Base-by-base conservation (phyloP, 35 echinoderm and acorn worm genomes). In the Patiria miniata region DNA sequence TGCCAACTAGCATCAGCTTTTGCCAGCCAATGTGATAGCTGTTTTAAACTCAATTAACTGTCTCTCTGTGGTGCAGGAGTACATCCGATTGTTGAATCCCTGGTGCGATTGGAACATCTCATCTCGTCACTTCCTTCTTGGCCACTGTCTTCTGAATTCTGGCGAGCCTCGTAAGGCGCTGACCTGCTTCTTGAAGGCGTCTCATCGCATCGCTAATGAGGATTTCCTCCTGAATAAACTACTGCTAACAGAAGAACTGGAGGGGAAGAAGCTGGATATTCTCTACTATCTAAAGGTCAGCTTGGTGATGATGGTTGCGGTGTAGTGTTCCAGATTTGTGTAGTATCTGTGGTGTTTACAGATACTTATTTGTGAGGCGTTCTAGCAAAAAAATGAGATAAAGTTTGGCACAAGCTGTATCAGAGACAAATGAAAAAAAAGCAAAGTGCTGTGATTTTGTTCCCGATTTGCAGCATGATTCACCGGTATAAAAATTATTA, bases 31-130 rank as follows among this genome's bases (percentile, higher is more conserved):
- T 47, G 42, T 47, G 42, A 17, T 23, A 8, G n/a, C 8, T 36
- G n/a, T 69, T 69, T 18, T 18, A 69, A 69, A 28, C 4, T 36
- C 36, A 28, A 28, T 77, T 9, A 78, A 34, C 33, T 78, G 65
- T 73, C 42, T 78, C n/a, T n/a, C n/a, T n/a, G 2, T 81, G 36
- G 28, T 60, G 56, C 52, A 99, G 96, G 86, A 89, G 81, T 99
- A 90, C 50, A 80, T 94, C 30, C 83, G 81, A 28, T 59, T 95
- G 0, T 60, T 99, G 28, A 87, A 83, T 40, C 80, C 76, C 8
- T 99, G 96, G 96, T 99, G 96, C 26, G 93, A 99, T 40, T 99
- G 96, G 96, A 99, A 99, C 61, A 50, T 86, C 36, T 86, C 89
- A 14, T 99, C 96, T 19, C 77, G 96, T 39, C 77, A 93, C 37